A percentile compares a stretch with the other conserved stretches of the same genome.
Evolutionary conservation across 2,797 vertebrate species (phyloP).

Genomic region (Enteromius argenteus): DNA sequence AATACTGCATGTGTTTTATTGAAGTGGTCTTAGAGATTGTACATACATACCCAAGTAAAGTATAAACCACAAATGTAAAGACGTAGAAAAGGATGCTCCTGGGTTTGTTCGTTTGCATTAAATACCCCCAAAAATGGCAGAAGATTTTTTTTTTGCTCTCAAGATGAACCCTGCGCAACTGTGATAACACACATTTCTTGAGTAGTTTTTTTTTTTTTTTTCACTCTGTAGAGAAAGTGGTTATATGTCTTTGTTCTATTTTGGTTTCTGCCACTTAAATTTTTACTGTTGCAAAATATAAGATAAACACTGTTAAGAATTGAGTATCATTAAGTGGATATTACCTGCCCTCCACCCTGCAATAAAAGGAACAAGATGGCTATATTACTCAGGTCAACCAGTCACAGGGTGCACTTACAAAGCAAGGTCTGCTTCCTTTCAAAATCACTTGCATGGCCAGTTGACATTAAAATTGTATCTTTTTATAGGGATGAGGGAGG

Average conservation of each 20-base stretch:
- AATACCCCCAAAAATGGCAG: slow-evolving; percentile 59
- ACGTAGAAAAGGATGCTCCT: slow-evolving; percentile 28
- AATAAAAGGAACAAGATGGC: slow-evolving; percentile 40
- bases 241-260: neutral
- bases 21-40: slow-evolving; percentile 56
- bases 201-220: neutral
- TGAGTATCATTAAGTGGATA: slow-evolving; percentile 5
- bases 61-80: slow-evolving; percentile 60
- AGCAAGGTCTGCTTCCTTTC: slow-evolving; percentile 49
- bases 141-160: slow-evolving; percentile 36
- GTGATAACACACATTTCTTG: neutral
- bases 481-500: slow-evolving; percentile 22
- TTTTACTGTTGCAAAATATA: neutral
- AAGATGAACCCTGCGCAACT: slow-evolving; percentile 31
- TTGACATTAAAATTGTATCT: slow-evolving; percentile 24
- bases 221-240: neutral
- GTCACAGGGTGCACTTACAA: neutral
- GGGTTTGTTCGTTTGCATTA: slow-evolving; percentile 72
- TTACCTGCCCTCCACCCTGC: slow-evolving; percentile 40
- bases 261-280: neutral
- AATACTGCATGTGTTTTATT: slow-evolving; percentile 63
- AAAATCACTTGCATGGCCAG: slow-evolving; percentile 33
- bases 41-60: slow-evolving; percentile 41
- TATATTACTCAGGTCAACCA: slow-evolving; percentile 37
- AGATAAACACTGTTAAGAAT: neutral